These are phyloP conservation scores for Fopius arisanus DNA, from an alignment of 1,140 invertebrate species.

Conservation along the genomic window DNA sequence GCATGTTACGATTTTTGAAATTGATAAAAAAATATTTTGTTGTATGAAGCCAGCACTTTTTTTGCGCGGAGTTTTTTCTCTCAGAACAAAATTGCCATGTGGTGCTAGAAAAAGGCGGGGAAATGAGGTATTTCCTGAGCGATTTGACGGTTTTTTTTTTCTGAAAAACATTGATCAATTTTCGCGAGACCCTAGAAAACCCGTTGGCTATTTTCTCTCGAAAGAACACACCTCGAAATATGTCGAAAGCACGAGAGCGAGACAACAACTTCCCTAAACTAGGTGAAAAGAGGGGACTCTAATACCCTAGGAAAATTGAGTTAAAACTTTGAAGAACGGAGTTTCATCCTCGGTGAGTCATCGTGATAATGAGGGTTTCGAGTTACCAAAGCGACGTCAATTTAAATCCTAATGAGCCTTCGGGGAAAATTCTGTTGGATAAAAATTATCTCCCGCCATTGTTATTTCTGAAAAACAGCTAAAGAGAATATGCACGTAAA, in stretches of 20 bases:
- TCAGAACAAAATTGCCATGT: too few species aligned
- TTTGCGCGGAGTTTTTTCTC: too few species aligned
- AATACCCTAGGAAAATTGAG: conserved; percentile 10
- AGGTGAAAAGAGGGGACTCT: not conserved
- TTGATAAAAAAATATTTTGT: too few species aligned
- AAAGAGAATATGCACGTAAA: not conserved
- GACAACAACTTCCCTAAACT: not conserved
- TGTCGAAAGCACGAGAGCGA: not conserved
- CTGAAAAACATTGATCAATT: too few species aligned
- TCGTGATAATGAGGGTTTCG: conserved; percentile 22
- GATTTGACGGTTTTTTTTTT: too few species aligned
- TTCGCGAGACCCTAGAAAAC: not conserved
- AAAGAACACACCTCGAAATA: not conserved
- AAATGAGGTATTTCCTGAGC: too few species aligned
- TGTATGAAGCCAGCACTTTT: too few species aligned
- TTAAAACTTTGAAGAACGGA: conserved; percentile 10
- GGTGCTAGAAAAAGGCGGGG: too few species aligned
- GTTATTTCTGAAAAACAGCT: not conserved
- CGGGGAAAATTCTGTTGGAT: not conserved
- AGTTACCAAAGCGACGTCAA: conserved; percentile 7
- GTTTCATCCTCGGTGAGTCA: conserved; percentile 27
- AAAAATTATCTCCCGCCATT: not conserved
- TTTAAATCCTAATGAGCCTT: conserved; percentile 10
- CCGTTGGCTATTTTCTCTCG: not conserved
- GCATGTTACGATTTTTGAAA: too few species aligned